These are phyloP conservation scores for Acrobasis consociella DNA, from an alignment of 2,888 invertebrate species.

Conservation along the genomic window DNA sequence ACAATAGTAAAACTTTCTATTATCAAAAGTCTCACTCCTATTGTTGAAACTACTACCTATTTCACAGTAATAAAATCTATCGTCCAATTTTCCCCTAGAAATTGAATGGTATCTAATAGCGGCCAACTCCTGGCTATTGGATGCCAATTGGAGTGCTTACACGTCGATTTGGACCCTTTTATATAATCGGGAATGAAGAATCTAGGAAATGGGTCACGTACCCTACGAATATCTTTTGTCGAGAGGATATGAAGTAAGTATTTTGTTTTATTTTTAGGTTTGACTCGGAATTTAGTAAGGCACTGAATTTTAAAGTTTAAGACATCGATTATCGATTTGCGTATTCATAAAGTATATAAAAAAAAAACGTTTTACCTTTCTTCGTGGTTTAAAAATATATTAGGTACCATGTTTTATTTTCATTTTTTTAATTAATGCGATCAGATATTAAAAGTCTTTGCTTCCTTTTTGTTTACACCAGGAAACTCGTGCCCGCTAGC, in stretches of 20 bases:
- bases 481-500: too few relatives aligned
- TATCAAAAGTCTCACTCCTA: neutral
- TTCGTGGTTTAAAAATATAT: too few relatives aligned
- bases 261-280: neutral
- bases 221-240: neutral
- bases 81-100: constrained; percentile 14
- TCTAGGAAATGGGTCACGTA: constrained; percentile 9
- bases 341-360: too few relatives aligned
- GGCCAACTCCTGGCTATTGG: neutral
- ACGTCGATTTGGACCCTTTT: constrained; percentile 28
- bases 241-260: neutral
- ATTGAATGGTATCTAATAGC: constrained; percentile 21
- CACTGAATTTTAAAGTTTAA: too few relatives aligned
- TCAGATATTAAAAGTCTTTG: too few relatives aligned
- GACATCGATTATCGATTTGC: too few relatives aligned
- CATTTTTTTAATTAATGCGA: too few relatives aligned
- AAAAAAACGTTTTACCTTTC: too few relatives aligned
- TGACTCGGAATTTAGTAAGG: too few relatives aligned
- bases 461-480: too few relatives aligned
- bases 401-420: too few relatives aligned
- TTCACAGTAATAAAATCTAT: constrained; percentile 9
- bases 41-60: constrained; percentile 3
- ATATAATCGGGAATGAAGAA: constrained; percentile 15
- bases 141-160: constrained; percentile 31
- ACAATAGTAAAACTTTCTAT: too few relatives aligned